Percentiles rank a stretch among this genome's conserved stretches.
phyloP scores from a whole-genome alignment of 2,113 vertebrate species.

The Charadrius vociferus region DNA sequence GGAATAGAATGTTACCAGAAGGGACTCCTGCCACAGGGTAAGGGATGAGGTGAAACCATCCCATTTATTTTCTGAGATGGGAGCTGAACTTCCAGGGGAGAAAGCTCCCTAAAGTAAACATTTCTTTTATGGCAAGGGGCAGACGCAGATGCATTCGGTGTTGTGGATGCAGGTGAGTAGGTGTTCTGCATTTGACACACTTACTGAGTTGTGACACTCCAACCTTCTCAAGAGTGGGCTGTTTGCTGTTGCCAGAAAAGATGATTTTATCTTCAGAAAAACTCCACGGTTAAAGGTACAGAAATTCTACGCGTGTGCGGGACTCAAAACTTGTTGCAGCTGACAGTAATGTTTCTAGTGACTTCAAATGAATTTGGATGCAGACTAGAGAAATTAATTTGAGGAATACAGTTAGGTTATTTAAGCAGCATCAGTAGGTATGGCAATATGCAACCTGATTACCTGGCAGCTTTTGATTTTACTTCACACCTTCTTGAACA shows the following conservation, averaged over 20 bases:
- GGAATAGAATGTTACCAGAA: neutral
- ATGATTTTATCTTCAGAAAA: neutral
- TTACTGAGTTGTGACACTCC: neutral
- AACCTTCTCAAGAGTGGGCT: neutral
- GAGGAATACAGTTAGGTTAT: neutral
- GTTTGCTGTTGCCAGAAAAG: neutral
- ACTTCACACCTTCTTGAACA: neutral
- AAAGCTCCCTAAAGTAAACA: neutral
- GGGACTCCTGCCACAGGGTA: neutral
- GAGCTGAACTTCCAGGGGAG: neutral
- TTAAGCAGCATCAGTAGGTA: neutral
- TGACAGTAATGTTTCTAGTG: neutral
- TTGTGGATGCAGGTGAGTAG: neutral
- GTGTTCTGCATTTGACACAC: neutral
- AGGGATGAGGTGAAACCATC: neutral
- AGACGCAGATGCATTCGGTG: neutral
- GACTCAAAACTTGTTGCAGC: neutral
- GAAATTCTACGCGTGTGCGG: neutral
- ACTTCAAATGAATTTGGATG: neutral
- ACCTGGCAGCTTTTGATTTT: conserved; percentile 13
- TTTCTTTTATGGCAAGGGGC: neutral
- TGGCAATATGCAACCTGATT: neutral
- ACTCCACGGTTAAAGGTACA: neutral
- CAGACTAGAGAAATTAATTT: neutral
- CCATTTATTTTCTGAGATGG: neutral